Evolutionary conservation across 1,140 invertebrate genomes (phyloP).

Genomic region (Globodera ellingtonae): DNA sequence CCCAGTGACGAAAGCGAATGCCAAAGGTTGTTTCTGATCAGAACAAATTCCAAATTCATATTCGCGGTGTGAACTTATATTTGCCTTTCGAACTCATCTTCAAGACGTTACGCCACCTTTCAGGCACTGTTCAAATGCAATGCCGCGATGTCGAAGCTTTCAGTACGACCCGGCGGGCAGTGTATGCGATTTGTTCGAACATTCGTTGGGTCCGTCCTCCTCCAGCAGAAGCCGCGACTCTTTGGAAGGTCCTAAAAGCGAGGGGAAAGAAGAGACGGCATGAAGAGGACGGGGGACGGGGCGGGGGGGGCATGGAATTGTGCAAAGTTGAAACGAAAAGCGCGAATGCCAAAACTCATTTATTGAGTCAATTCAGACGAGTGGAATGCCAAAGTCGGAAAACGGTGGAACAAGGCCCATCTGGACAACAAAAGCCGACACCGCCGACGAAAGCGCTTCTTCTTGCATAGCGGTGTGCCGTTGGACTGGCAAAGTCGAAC

Average conservation of each 20-base stretch:
- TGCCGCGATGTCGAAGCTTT: constrained; percentile 29
- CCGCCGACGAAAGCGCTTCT: constrained; percentile 6
- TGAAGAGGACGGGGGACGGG: not conserved
- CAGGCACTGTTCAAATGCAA: constrained; percentile 14
- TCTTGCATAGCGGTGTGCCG: constrained; percentile 13
- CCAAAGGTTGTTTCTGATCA: constrained; percentile 18
- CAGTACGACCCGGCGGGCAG: constrained; percentile 28
- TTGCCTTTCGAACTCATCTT: too few relatives aligned
- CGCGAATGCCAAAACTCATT: too few relatives aligned
- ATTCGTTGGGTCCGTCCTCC: constrained; percentile 8
- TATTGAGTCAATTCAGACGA: not conserved
- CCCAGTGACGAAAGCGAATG: constrained; percentile 44
- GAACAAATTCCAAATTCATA: too few relatives aligned
- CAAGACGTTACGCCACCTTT: not conserved
- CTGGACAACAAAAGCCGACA: not conserved
- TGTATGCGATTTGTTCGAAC: constrained; percentile 35
- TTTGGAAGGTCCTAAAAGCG: not conserved
- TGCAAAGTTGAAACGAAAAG: too few relatives aligned
- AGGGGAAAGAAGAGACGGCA: not conserved
- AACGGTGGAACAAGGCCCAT: not conserved
- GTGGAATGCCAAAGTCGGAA: not conserved
- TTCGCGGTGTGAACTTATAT: too few relatives aligned
- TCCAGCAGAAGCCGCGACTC: not conserved
- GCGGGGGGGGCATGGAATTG: too few relatives aligned
- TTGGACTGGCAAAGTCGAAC: constrained; percentile 14